phyloP scores from a whole-genome alignment of 2,888 invertebrate genomes.

The Dasysyrphus albostriatus region DNA sequence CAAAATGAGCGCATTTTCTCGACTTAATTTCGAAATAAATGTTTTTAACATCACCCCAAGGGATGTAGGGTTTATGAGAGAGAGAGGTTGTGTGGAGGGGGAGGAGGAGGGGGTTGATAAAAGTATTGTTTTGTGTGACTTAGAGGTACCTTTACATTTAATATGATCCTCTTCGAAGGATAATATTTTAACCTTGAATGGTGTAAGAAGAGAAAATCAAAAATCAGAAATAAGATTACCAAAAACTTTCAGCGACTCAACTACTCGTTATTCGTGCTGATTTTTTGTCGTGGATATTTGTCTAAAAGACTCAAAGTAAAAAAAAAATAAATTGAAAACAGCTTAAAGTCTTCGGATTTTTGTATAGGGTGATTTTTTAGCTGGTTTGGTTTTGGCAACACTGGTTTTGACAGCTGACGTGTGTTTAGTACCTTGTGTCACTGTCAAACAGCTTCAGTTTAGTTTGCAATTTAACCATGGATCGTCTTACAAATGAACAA shows the following conservation, averaged over 20 bases:
- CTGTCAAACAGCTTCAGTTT: too few species aligned
- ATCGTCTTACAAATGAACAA: too few species aligned
- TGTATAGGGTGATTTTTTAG: too few species aligned
- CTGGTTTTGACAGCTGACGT: too few species aligned
- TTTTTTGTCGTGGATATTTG: background rate
- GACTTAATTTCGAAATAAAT: constrained; percentile 74
- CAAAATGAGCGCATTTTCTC: constrained; percentile 71
- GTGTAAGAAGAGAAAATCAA: constrained; percentile 59
- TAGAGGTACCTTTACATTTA: background rate
- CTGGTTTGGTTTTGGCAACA: too few species aligned
- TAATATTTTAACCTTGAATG: constrained; percentile 22
- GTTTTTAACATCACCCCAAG: constrained; percentile 31
- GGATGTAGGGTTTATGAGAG: background rate
- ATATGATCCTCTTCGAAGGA: constrained; percentile 29
- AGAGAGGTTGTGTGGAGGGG: background rate
- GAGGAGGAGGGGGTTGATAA: background rate
- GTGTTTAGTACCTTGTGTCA: too few species aligned
- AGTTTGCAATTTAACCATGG: too few species aligned
- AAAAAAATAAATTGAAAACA: constrained; percentile 65
- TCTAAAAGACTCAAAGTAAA: constrained; percentile 17
- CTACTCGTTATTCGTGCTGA: constrained; percentile 34
- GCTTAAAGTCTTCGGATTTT: constrained; percentile 46
- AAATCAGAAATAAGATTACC: constrained; percentile 39
- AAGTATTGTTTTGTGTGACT: constrained; percentile 22
- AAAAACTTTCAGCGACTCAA: constrained; percentile 34